Percentiles rank a stretch among this genome's conserved stretches.
phyloP scores from a whole-genome alignment of 2,888 invertebrate genomes.

The Apotomis capreana region DNA sequence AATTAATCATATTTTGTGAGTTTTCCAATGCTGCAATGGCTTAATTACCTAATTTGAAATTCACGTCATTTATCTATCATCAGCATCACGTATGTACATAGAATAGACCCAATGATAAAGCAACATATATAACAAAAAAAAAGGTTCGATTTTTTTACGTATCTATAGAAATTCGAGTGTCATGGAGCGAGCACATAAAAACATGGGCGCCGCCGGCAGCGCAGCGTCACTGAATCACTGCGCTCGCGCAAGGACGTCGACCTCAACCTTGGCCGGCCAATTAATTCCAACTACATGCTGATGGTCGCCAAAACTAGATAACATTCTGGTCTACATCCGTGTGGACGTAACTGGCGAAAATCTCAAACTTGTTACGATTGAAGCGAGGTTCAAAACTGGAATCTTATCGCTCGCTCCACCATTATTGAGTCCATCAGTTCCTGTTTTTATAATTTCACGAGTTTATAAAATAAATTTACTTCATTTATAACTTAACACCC shows the following conservation, averaged over 20 bases:
- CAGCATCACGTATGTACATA: too few species aligned
- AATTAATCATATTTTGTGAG: too few species aligned
- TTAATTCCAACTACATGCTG: constrained; percentile 71
- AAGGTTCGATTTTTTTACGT: too few species aligned
- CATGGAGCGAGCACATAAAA: constrained; percentile 8
- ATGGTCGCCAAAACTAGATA: constrained; percentile 57
- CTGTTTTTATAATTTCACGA: neutral
- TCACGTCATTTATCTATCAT: too few species aligned
- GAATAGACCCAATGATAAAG: too few species aligned
- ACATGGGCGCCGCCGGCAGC: constrained; percentile 45
- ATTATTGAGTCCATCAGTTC: neutral
- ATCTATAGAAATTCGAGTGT: neutral
- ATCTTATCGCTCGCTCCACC: neutral
- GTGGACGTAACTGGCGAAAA: constrained; percentile 10
- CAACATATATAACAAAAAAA: too few species aligned
- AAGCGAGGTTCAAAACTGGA: neutral
- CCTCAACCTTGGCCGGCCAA: constrained; percentile 73
- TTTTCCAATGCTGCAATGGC: too few species aligned
- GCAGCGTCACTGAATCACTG: constrained; percentile 50
- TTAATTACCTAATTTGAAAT: too few species aligned
- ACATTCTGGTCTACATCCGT: constrained; percentile 42
- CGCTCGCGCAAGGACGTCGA: constrained; percentile 69
- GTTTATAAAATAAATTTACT: too few species aligned
- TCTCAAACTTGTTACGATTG: neutral
- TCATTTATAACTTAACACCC: too few species aligned